Evolutionary conservation across 64 coral and sea anemone species (phyloP).

Genomic region (Orbicella faveolata): DNA sequence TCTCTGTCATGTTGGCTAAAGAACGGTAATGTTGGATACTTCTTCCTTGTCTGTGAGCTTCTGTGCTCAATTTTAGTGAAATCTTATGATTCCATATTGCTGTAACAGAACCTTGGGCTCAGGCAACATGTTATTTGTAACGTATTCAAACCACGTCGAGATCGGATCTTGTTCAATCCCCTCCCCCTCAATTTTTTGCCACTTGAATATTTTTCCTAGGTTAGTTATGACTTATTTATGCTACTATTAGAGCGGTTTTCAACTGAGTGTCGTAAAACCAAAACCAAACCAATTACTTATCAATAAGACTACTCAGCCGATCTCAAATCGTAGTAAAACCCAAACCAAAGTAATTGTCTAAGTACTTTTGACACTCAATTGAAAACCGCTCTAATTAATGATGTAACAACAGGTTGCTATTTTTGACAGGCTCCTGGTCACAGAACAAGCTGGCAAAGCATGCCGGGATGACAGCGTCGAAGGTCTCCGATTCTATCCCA

Average conservation of each 20-base stretch:
- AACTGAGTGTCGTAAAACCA: too few relatives aligned
- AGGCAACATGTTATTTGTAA: too few relatives aligned
- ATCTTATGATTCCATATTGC: neutral
- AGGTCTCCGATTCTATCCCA: conserved; percentile 95
- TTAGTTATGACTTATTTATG: neutral
- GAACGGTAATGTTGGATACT: conserved; percentile 65
- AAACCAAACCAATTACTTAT: too few relatives aligned
- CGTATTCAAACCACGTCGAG: too few relatives aligned
- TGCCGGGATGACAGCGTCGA: conserved; percentile 94
- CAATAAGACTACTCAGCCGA: too few relatives aligned
- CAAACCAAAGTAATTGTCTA: too few relatives aligned
- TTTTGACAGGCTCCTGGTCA: conserved; percentile 77
- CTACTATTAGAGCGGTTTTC: neutral
- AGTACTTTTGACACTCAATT: too few relatives aligned
- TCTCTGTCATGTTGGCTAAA: conserved; percentile 97
- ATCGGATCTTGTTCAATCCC: too few relatives aligned
- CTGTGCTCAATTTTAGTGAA: neutral
- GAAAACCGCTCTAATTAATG: too few relatives aligned
- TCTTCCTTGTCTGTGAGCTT: neutral
- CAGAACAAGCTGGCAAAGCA: conserved; percentile 96
- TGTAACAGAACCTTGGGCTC: too few relatives aligned
- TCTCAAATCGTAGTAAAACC: too few relatives aligned
- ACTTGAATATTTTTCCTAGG: neutral
- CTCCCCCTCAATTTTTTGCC: too few relatives aligned
- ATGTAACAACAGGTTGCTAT: neutral